Base-by-base conservation (phyloP, 2,113 vertebrate genomes). In the Pomatostomus ruficeps region DNA sequence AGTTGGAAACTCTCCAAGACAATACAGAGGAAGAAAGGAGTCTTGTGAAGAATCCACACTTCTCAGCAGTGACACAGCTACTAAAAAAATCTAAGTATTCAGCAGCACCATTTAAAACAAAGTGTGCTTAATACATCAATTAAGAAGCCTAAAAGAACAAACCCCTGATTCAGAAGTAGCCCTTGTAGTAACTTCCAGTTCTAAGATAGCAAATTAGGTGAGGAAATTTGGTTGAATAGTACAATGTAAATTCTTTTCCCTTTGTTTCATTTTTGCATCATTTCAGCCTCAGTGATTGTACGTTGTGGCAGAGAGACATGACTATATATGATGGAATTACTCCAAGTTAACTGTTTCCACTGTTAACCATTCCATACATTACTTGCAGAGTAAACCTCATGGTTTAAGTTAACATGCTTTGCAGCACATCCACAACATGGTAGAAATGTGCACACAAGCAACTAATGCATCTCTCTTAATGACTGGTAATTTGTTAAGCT, bases 401-500 rank as follows among this genome's bases (percentile, higher is more conserved):
- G 4, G 62, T 70, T 61, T 66, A 92, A 38, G 26, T 38, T 59
- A 74, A 71, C 26, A 25, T 57, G 40, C 28, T 87, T 61, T 73
- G 76, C 33, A 83, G 40, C 40, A 81, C 70, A 55, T 24, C 36
- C 45, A 65, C 73, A 75, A 57, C 36, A 49, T 5, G 43, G 49
- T 5, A 89, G 52, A 82, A 95, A 89, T 2, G 7, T 75, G 70
- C 40, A 52, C 52, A 71, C 9, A 61, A 79, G 74, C 45, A 87
- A 72, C 52, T 75, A 95, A 87, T 13, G 48, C 61, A 87, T 43
- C 43, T 91, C 81, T 87, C 57, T 66, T 96, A 91, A 93, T 75
- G 88, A 93, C 46, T 57, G 42, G 81, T 79, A 94, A 96, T 94
- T 95, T 24, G 1, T 67, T 95, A 96, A 96, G 66, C 62, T 82